Conservation (phyloP, 2,113 vertebrate genomes). For the Chionodraco myersi region DNA sequence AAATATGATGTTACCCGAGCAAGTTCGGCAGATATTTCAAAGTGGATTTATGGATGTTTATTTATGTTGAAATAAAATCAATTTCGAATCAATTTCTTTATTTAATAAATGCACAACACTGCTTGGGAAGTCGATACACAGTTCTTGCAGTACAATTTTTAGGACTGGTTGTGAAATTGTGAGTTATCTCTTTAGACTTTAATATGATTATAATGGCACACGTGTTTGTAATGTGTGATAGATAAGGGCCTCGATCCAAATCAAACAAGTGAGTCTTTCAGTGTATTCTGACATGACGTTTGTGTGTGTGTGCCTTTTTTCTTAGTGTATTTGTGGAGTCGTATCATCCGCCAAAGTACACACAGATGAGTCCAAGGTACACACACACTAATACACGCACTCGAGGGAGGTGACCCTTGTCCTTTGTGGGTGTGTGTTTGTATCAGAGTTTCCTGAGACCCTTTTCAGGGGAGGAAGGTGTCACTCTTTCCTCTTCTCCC, state of each 20-base stretch:
- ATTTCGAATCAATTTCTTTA: no score
- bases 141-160: no score
- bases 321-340: slow-evolving; percentile 20
- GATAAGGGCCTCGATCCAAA: slow-evolving; percentile 9
- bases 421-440: neutral
- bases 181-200: slow-evolving; percentile 8
- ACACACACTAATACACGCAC: slow-evolving; percentile 13
- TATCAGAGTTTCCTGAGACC: no score
- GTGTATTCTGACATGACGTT: slow-evolving; percentile 21
- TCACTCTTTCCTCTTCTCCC: slow-evolving; percentile 32
- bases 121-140: no score
- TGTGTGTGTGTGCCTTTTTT: slow-evolving; percentile 16
- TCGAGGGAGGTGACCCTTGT: slow-evolving; percentile 12
- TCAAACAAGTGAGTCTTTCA: slow-evolving; percentile 35
- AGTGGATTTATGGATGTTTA: no score
- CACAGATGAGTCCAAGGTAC: slow-evolving; percentile 55
- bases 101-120: no score
- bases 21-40: no score
- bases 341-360: slow-evolving; percentile 50
- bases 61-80: no score
- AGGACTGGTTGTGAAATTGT: no score
- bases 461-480: slow-evolving; percentile 14
- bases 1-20: no score
- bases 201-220: slow-evolving; percentile 26
- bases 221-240: slow-evolving; percentile 25